Conservation (phyloP, 2,797 vertebrate genomes). For the Pempheris klunzingeri region DNA sequence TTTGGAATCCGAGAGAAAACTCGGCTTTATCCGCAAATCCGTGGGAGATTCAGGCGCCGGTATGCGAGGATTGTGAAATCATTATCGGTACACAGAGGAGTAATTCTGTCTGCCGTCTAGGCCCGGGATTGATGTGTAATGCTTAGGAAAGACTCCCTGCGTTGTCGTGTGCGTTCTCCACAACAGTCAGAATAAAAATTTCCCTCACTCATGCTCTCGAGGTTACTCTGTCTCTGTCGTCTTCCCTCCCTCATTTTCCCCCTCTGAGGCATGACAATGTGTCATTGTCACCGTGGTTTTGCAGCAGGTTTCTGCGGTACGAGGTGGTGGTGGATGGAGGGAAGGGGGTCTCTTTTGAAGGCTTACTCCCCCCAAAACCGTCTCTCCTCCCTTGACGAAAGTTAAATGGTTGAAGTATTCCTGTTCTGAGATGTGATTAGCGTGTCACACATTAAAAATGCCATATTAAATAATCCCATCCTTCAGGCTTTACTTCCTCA, state of each 20-base stretch:
- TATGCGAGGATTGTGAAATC: slow-evolving; percentile 68
- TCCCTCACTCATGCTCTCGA: slow-evolving; percentile 53
- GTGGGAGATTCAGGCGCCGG: slow-evolving; percentile 59
- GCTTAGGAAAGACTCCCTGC: slow-evolving; percentile 67
- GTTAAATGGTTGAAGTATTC: slow-evolving; percentile 91
- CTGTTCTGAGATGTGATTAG: slow-evolving; percentile 94
- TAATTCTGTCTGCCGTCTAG: slow-evolving; percentile 65
- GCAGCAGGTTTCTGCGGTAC: slow-evolving; percentile 73
- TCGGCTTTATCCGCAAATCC: slow-evolving; percentile 68
- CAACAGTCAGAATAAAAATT: slow-evolving; percentile 65
- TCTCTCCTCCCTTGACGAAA: slow-evolving; percentile 81
- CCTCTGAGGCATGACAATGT: slow-evolving; percentile 75
- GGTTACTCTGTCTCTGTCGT: slow-evolving; percentile 62
- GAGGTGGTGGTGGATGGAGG: slow-evolving; percentile 57
- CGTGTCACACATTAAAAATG: slow-evolving; percentile 96
- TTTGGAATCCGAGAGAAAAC: slow-evolving; percentile 58
- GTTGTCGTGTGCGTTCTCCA: slow-evolving; percentile 47
- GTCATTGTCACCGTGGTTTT: slow-evolving; percentile 79
- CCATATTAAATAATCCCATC: slow-evolving; percentile 99
- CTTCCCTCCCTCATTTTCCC: slow-evolving; percentile 25
- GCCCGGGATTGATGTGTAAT: slow-evolving; percentile 67
- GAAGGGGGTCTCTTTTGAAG: slow-evolving; percentile 66
- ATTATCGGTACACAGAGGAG: slow-evolving; percentile 60
- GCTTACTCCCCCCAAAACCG: slow-evolving; percentile 71
- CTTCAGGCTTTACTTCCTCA: slow-evolving; percentile 99